Base-by-base conservation (phyloP, 2,113 vertebrate species). In the Triplophysa rosa region DNA sequence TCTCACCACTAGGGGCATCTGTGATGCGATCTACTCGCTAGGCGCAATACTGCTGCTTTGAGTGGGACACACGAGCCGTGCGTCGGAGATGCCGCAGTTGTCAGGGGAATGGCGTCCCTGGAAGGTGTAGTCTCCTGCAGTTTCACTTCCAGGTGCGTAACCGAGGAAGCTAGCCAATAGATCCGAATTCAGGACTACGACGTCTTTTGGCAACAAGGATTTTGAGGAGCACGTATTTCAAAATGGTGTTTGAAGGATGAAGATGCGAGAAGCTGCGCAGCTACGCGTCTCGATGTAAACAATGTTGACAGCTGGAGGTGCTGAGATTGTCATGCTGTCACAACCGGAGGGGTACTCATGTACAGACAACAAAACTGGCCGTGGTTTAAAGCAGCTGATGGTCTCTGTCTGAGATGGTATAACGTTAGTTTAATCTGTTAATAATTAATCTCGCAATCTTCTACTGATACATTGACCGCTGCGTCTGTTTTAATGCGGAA, bases 61-160 rank as follows among this genome's bases (percentile, higher is more conserved):
- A 49, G 7, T 29, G 10, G 23, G 16, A 29, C 26, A 14, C 29
- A 29, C 24, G 62, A 59, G 40, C 68, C 40, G 77, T 54, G 49
- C 67, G 49, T 80, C 40, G 37, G 67, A 14, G 72, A 78, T 82
- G 71, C 84, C 45, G 84, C 82, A 85, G 82, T 82, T 85, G 82
- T 84, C 67, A 78, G 72, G 75, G 63, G 79, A 81, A 87, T 84
- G 84, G 81, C 83, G 86, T 79, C 62, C 23, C 54, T 58, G 29
- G 26, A 58, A 23, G 47, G 54, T 66, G 12, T 64, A 65, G 8
- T 78, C 49, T 58, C 67, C 76, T 21, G 37, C 63, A 24, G 54
- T 8, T 65, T 70, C 21, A 59, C 52, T 59, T 52, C 16, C 45
- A 63, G 77, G 74, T 21, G 77, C 29, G 58, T 40, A 63, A 49